Percentiles rank a stretch among this genome's conserved stretches.
Evolutionary conservation across 2,888 invertebrate genomes (phyloP).

Genomic region (Arge pagana): DNA sequence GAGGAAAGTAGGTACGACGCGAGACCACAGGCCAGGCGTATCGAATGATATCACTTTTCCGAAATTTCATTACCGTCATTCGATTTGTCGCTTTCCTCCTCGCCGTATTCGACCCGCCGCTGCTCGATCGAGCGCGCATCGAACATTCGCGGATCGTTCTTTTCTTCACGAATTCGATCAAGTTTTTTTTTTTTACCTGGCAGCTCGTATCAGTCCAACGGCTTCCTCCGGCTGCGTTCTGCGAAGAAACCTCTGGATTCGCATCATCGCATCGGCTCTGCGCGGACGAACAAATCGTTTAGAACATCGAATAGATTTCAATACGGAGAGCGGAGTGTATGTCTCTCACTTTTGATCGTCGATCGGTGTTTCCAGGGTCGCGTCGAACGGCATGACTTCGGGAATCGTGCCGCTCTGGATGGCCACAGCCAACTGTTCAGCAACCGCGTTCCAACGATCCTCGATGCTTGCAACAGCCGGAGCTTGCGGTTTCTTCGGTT

Average conservation of each 20-base stretch:
- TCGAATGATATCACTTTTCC: too few relatives aligned
- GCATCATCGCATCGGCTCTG: constrained; percentile 86
- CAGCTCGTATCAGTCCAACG: constrained; percentile 79
- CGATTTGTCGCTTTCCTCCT: too few relatives aligned
- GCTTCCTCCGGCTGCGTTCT: constrained; percentile 76
- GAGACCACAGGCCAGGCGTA: too few relatives aligned
- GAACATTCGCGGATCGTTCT: too few relatives aligned
- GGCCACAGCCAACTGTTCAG: constrained; percentile 66
- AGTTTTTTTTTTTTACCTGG: constrained; percentile 70
- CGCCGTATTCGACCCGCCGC: too few relatives aligned
- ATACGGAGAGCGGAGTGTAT: constrained; percentile 18
- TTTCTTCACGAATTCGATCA: too few relatives aligned
- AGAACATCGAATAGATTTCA: constrained; percentile 27
- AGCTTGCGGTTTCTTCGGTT: constrained; percentile 29
- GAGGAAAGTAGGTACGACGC: too few relatives aligned
- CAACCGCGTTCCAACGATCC: constrained; percentile 69
- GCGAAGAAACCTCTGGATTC: constrained; percentile 78
- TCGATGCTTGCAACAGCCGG: constrained; percentile 55
- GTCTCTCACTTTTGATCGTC: constrained; percentile 83
- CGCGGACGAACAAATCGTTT: constrained; percentile 44
- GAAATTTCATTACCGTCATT: too few relatives aligned
- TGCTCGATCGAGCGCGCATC: too few relatives aligned
- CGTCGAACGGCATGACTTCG: constrained; percentile 81
- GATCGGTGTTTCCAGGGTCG: constrained; percentile 79
- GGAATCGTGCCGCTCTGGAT: constrained; percentile 65